phyloP scores from a whole-genome alignment of 1,140 invertebrate species.

The Mycetomoellerius zeteki region DNA sequence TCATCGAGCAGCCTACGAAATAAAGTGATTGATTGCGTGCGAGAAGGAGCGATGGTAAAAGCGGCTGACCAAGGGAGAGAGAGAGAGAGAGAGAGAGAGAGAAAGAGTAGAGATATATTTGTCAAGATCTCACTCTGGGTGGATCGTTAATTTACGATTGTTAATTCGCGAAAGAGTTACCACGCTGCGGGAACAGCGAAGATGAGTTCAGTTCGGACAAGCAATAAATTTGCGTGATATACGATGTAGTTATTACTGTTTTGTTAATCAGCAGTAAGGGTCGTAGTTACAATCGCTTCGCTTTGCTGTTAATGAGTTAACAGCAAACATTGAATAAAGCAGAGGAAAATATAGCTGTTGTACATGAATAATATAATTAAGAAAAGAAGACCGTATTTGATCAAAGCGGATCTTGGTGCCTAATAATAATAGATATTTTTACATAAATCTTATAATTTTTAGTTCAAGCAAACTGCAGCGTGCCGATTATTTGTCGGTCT shows the following conservation, averaged over 20 bases:
- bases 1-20: constrained; percentile 72
- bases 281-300: neutral
- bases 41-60: constrained; percentile 56
- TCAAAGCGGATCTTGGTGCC: no score
- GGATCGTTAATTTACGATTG: constrained; percentile 65
- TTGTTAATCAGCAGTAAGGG: constrained; percentile 19
- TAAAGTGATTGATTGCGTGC: constrained; percentile 74
- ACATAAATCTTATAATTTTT: no score
- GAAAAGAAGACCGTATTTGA: no score
- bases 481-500: no score
- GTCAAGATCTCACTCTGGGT: constrained; percentile 54
- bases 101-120: constrained; percentile 36
- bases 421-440: no score
- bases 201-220: constrained; percentile 29
- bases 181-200: constrained; percentile 9
- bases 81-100: neutral
- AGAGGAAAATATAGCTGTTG: constrained; percentile 12
- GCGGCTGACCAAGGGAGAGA: neutral
- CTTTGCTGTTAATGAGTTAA: constrained; percentile 32
- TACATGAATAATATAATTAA: no score
- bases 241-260: constrained; percentile 36
- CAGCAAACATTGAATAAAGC: neutral
- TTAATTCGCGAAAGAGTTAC: constrained; percentile 59
- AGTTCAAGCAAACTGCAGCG: no score
- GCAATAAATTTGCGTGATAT: constrained; percentile 52